Percentiles rank a stretch among this genome's conserved stretches.
Conservation (phyloP, 2,888 invertebrate genomes). For the Ischnura elegans region DNA sequence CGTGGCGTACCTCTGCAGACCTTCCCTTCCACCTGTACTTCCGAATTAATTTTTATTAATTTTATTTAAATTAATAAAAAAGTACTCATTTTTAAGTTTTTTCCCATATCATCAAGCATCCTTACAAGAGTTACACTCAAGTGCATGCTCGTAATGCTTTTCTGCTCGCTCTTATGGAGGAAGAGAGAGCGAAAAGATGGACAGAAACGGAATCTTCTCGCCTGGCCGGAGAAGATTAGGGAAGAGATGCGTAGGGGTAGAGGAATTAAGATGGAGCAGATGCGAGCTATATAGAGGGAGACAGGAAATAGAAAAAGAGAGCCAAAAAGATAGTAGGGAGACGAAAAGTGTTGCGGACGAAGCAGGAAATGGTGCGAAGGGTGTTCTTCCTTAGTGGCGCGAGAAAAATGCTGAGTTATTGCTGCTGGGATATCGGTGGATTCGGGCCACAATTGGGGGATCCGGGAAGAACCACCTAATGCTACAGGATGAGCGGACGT, state of each 20-base stretch:
- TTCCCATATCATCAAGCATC: too few relatives aligned
- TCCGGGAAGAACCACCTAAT: neutral
- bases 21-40: too few relatives aligned
- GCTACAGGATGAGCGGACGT: too few relatives aligned
- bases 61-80: too few relatives aligned
- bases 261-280: slow-evolving; percentile 16
- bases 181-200: neutral
- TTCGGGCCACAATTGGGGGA: neutral
- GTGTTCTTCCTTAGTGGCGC: neutral
- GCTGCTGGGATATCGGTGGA: neutral
- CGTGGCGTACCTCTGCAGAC: too few relatives aligned
- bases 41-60: too few relatives aligned
- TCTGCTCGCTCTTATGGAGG: neutral
- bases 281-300: neutral
- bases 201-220: neutral
- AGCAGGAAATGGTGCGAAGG: neutral
- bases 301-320: neutral
- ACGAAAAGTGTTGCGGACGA: neutral
- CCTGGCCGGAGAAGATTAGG: neutral
- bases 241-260: neutral
- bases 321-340: neutral
- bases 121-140: too few relatives aligned
- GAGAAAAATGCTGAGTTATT: slow-evolving; percentile 5
- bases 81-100: too few relatives aligned
- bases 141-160: too few relatives aligned